These are phyloP conservation scores for Ypsolopha scabrella DNA, from an alignment of 2,888 invertebrate species.

Conservation along the genomic window DNA sequence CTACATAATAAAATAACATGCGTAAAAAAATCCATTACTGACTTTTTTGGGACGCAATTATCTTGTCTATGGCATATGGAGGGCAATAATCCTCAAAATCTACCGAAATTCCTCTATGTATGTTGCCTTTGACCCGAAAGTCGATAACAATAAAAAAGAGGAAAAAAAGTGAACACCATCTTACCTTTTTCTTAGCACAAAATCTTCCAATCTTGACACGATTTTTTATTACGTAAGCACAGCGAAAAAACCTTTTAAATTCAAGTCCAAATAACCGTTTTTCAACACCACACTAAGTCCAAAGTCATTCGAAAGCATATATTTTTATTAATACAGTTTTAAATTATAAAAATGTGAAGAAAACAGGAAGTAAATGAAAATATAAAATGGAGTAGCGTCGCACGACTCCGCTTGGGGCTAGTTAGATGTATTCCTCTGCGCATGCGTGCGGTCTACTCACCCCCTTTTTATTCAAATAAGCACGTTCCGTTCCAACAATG, in stretches of 20 bases:
- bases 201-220: not conserved
- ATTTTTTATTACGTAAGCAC: constrained; percentile 1
- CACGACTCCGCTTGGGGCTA: constrained; percentile 39
- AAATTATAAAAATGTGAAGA: constrained; percentile 15
- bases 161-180: not conserved
- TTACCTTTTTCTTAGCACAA: constrained; percentile 1
- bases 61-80: not conserved
- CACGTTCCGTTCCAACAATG: no score
- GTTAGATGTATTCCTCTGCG: constrained; percentile 21
- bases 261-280: not conserved
- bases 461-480: constrained; percentile 7
- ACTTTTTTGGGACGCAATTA: not conserved
- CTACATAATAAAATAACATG: no score
- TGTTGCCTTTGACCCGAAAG: no score
- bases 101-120: not conserved
- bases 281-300: not conserved
- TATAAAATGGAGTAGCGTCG: constrained; percentile 47
- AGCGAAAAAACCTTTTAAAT: not conserved
- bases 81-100: not conserved
- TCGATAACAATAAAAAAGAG: not conserved
- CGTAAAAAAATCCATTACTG: not conserved
- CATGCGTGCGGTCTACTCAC: constrained; percentile 34
- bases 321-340: not conserved
- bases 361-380: constrained; percentile 37
- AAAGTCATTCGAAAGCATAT: not conserved